These are phyloP conservation scores for Heterodera schachtii DNA, from an alignment of 1,140 invertebrate genomes.

Conservation along the genomic window DNA sequence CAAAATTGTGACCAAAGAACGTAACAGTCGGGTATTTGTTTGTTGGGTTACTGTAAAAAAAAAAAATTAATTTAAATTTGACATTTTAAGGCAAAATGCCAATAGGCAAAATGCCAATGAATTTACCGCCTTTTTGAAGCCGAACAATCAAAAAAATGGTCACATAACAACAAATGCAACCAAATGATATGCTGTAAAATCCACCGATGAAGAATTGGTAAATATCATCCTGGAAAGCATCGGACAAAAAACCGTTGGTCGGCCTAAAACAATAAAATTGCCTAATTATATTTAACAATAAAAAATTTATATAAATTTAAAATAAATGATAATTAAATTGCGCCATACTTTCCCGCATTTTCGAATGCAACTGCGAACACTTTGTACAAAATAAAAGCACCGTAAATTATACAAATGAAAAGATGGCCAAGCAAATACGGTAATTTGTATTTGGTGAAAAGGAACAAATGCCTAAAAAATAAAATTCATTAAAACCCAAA, in stretches of 20 bases:
- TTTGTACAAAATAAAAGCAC: background rate
- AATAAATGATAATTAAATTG: no score
- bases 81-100: background rate
- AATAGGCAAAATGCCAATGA: constrained; percentile 10
- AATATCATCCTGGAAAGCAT: background rate
- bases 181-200: background rate
- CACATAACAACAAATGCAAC: no score
- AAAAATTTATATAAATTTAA: background rate
- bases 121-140: background rate
- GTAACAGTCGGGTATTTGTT: no score
- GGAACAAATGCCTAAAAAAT: background rate
- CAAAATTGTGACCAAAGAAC: no score
- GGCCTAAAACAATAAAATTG: constrained; percentile 11
- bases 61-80: no score
- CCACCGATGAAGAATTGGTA: background rate
- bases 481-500: no score
- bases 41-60: no score
- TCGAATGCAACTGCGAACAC: background rate
- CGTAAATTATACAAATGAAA: constrained; percentile 1
- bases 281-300: no score
- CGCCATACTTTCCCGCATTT: constrained; percentile 9
- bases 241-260: background rate
- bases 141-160: constrained; percentile 6
- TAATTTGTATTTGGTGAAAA: background rate
- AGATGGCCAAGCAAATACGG: no score